Percentiles rank a stretch among this genome's conserved stretches.
These are phyloP conservation scores for Drosophila baimaii DNA, from an alignment of 1,140 invertebrate genomes.

Conservation along the genomic window DNA sequence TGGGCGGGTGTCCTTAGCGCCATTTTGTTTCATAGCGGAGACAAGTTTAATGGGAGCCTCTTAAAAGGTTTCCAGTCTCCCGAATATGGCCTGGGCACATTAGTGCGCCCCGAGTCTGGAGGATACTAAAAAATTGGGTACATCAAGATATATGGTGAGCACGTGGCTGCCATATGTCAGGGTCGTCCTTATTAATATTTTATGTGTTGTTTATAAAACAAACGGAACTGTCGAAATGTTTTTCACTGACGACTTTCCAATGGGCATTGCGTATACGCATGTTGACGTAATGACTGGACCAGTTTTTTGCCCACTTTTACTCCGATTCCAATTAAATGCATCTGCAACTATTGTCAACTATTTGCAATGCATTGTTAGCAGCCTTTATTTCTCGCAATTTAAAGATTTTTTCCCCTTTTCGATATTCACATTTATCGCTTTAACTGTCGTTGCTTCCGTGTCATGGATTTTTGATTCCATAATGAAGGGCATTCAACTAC, in stretches of 20 bases:
- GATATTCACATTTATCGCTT: slow-evolving; percentile 25
- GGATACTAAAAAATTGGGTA: slow-evolving; percentile 58
- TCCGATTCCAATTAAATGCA: slow-evolving; percentile 22
- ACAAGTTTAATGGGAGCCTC: slow-evolving; percentile 68
- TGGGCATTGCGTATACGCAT: slow-evolving; percentile 42
- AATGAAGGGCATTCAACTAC: slow-evolving; percentile 8
- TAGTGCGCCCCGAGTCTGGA: slow-evolving; percentile 45
- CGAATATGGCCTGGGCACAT: slow-evolving; percentile 54
- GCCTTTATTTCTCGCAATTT: slow-evolving; percentile 32
- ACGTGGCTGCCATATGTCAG: slow-evolving; percentile 70
- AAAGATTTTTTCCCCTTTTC: not conserved
- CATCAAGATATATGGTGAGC: slow-evolving; percentile 64
- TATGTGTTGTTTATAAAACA: slow-evolving; percentile 54
- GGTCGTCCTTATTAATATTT: slow-evolving; percentile 59
- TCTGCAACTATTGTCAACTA: slow-evolving; percentile 48
- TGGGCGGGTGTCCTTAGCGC: slow-evolving; percentile 34
- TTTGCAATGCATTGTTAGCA: slow-evolving; percentile 34
- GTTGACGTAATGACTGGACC: slow-evolving; percentile 37
- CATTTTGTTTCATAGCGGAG: slow-evolving; percentile 64
- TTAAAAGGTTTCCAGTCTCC: slow-evolving; percentile 62
- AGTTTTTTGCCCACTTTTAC: slow-evolving; percentile 5
- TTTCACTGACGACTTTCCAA: slow-evolving; percentile 46
- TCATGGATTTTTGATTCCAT: slow-evolving; percentile 9
- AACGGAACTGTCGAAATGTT: slow-evolving; percentile 9
- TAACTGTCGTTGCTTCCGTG: slow-evolving; percentile 11